Evolutionary conservation across 2,888 invertebrate genomes (phyloP), one percentile per base, ranked within the genome.

Genomic region (Allygus modestus): DNA sequence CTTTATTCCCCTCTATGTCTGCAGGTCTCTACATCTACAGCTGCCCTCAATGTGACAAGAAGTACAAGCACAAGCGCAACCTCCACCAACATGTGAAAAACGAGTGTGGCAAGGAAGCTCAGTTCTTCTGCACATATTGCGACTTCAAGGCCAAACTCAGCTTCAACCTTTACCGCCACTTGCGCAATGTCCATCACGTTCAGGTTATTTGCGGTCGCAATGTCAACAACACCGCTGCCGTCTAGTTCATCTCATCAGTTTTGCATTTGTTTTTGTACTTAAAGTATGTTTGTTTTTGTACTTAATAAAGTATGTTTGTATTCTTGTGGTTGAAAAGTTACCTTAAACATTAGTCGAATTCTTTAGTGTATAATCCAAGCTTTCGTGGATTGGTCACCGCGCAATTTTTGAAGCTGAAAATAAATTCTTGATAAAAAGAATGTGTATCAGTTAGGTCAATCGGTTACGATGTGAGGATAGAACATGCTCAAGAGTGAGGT

Each of bases 71-170:
- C 41, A 85, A 85, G 71, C 79, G 85, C 23, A 84, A 69, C 51
- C 71, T 87, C 15, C 69, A 75, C 7, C 86, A 84, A 37, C 87
- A 87, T 51, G 65, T 84, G 26, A 85, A 84, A 69, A 86, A 84
- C 37, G 87, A 87, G 46, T 87, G 87, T 46, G 87, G 87, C n/a
- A 90, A 89, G 87, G 26, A 85, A 37, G 87, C 87, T 0, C 86
- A 86, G 46, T 87, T 87, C 46, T 33, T 65, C 26, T 88, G 88
- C 58, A 84, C 86, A 0, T 85, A 85, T 37, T 88, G 88, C 58
- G 75, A 82, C 26, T 87, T 84, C 77, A 85, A 84, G 41, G 86
- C 87, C 51, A 87, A 87, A 54, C 87, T 86, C 23, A 87, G 87
- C 58, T 83, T 77, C 41, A 86, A 84, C 75, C 83, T 87, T 9